phyloP scores from a whole-genome alignment of 2,113 vertebrate genomes.

The Aythya baeri region DNA sequence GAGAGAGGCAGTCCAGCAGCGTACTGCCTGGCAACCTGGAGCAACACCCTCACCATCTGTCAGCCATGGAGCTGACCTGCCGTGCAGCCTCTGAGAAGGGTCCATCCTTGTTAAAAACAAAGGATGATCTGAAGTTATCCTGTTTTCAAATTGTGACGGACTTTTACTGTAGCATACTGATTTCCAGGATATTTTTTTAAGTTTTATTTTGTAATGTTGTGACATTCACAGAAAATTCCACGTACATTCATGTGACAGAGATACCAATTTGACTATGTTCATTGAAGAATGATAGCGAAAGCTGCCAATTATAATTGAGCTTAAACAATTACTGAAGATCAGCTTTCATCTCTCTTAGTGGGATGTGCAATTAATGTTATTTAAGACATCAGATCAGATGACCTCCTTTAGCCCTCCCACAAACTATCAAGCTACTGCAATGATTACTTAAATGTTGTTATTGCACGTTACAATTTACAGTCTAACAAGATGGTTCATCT shows the following conservation, averaged over 20 bases:
- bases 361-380: background rate
- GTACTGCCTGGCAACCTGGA: background rate
- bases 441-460: background rate
- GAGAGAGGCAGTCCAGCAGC: background rate
- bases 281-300: background rate
- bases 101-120: background rate
- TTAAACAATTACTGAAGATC: background rate
- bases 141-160: background rate
- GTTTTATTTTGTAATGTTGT: slow-evolving; percentile 46
- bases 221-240: background rate
- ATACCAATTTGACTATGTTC: background rate
- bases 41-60: background rate
- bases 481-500: slow-evolving; percentile 1
- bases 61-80: background rate
- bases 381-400: background rate
- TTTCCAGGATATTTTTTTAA: background rate
- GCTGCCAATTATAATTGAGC: background rate
- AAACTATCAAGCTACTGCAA: background rate
- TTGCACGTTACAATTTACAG: background rate
- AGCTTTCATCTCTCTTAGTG: background rate
- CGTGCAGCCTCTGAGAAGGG: background rate
- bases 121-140: background rate
- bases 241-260: background rate
- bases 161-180: background rate
- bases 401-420: background rate